These are phyloP conservation scores for Psittacula cyanocephala DNA, from an alignment of 2,113 vertebrate species.

Conservation along the genomic window DNA sequence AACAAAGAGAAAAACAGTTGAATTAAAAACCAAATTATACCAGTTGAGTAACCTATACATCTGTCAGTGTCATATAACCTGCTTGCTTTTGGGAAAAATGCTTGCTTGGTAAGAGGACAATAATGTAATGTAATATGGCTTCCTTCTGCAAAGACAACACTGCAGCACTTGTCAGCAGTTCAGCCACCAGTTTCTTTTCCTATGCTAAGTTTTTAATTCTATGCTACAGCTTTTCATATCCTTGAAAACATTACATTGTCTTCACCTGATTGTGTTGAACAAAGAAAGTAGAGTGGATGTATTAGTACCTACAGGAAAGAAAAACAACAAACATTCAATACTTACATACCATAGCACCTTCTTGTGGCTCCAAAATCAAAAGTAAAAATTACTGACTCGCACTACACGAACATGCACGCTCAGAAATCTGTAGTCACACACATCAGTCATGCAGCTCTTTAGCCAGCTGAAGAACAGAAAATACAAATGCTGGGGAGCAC, in stretches of 20 bases:
- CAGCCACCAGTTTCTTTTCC: too few species aligned
- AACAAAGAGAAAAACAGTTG: background rate
- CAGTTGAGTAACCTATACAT: background rate
- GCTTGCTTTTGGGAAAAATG: background rate
- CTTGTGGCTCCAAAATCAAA: background rate
- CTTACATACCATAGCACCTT: background rate
- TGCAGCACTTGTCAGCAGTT: background rate
- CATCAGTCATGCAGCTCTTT: background rate
- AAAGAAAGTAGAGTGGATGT: background rate
- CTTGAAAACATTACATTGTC: background rate
- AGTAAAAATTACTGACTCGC: background rate
- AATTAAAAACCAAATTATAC: background rate
- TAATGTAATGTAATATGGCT: background rate
- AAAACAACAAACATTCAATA: background rate
- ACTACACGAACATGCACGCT: fast-evolving
- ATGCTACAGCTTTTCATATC: background rate
- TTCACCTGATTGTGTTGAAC: background rate
- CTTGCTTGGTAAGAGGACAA: background rate
- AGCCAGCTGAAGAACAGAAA: background rate
- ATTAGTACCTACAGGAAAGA: fast-evolving
- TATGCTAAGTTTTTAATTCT: background rate
- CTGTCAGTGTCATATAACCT: background rate
- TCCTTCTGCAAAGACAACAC: background rate
- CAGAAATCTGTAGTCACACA: fast-evolving
- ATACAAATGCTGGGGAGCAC: background rate